phyloP scores from a whole-genome alignment of 2,113 vertebrate species.

The Neopipo cinnamomea region DNA sequence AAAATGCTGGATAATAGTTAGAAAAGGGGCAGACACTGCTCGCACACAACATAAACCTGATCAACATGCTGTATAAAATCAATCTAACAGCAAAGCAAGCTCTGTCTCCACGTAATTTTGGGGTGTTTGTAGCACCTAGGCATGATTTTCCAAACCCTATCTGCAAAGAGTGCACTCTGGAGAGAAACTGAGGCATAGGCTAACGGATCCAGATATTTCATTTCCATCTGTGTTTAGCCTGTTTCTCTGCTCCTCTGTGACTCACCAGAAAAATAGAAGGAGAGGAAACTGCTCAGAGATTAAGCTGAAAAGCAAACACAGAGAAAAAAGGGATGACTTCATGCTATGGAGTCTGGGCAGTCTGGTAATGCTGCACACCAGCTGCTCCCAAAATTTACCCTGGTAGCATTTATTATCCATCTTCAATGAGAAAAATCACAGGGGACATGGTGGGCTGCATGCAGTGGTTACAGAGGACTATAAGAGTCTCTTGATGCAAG shows the following conservation, averaged over 20 bases:
- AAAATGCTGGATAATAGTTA: not conserved
- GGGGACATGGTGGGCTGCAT: not conserved
- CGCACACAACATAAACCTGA: not conserved
- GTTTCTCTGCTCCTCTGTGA: not conserved
- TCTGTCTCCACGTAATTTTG: not conserved
- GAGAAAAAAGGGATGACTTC: not conserved
- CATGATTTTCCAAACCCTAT: not conserved
- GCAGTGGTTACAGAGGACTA: not conserved
- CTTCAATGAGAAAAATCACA: not conserved
- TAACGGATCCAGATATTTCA: not conserved
- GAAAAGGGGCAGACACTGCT: not conserved
- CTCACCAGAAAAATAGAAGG: conserved; percentile 1
- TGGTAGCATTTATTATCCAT: not conserved
- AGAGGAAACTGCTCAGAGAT: not conserved
- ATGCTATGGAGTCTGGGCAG: not conserved
- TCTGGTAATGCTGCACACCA: not conserved
- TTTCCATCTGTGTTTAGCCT: not conserved
- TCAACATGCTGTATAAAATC: not conserved
- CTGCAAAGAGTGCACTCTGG: not conserved
- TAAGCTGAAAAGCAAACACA: conserved; percentile 19
- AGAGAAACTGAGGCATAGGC: conserved; percentile 31
- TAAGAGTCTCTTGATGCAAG: not conserved
- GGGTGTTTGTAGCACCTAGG: not conserved
- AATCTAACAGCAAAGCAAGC: not conserved
- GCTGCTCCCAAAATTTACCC: not conserved